These are phyloP conservation scores for Bettongia penicillata DNA, from an alignment of 2,113 vertebrate genomes.

Conservation along the genomic window DNA sequence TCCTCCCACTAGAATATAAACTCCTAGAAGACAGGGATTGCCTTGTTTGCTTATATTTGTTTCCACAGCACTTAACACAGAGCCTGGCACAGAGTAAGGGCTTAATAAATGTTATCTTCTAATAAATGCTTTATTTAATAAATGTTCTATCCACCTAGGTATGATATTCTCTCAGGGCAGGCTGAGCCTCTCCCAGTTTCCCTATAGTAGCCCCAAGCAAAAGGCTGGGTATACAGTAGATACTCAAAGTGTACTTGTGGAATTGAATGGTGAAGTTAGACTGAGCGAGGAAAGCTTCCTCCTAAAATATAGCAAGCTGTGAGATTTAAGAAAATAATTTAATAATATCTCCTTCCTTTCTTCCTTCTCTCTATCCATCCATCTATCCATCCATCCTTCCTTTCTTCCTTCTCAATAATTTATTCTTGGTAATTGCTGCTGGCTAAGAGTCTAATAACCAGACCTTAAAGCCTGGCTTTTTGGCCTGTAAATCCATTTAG, in stretches of 20 bases:
- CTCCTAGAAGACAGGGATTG: background rate
- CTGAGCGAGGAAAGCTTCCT: slow-evolving; percentile 56
- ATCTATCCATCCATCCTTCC: background rate
- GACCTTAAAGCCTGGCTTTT: slow-evolving; percentile 47
- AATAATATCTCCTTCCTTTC: slow-evolving; percentile 73
- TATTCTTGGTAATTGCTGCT: background rate
- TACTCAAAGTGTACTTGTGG: background rate
- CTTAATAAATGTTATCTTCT: background rate
- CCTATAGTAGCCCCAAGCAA: background rate
- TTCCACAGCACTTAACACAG: background rate
- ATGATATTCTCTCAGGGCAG: background rate
- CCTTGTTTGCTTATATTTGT: background rate
- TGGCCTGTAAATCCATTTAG: background rate
- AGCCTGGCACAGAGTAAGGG: background rate
- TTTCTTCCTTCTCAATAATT: background rate
- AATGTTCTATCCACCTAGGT: background rate
- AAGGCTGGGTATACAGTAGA: rapidly evolving
- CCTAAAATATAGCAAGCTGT: slow-evolving; percentile 76
- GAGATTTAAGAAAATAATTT: slow-evolving; percentile 76
- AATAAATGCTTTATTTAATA: background rate
- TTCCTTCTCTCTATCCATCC: background rate
- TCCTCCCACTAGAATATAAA: background rate
- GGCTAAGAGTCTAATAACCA: slow-evolving; percentile 56
- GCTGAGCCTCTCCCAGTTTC: background rate
- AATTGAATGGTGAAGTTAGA: background rate